These are phyloP conservation scores for Hydropotes inermis DNA, from an alignment of 2,113 vertebrate species.

Conservation along the genomic window DNA sequence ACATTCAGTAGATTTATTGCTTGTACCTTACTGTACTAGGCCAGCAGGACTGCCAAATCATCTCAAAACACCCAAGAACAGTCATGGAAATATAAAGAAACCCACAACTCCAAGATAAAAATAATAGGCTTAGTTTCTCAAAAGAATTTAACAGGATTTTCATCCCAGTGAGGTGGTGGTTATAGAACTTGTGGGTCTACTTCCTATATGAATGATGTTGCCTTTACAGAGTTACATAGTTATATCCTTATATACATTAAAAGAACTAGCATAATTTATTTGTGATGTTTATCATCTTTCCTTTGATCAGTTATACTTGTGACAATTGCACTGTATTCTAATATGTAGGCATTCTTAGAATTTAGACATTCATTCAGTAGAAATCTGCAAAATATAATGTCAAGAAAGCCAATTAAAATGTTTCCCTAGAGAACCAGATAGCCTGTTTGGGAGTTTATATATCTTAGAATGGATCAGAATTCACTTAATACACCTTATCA, in stretches of 20 bases:
- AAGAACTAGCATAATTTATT: background rate
- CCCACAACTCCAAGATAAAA: background rate
- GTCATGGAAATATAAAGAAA: background rate
- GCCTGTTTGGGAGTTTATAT: background rate
- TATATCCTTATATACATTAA: background rate
- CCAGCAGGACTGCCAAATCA: background rate
- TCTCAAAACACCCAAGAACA: background rate
- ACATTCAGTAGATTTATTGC: background rate
- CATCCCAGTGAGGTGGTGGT: background rate
- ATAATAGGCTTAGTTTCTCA: background rate
- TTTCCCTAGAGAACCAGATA: background rate
- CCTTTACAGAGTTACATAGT: background rate
- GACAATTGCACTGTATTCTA: background rate
- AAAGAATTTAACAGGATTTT: background rate
- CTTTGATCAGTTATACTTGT: background rate
- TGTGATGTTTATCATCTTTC: background rate
- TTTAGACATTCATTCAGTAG: background rate
- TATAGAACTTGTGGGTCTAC: background rate
- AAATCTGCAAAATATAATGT: background rate
- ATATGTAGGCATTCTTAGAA: background rate
- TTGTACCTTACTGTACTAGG: background rate
- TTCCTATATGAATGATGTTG: background rate
- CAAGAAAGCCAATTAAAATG: background rate
- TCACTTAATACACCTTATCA: background rate
- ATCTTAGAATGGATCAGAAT: background rate